Evolutionary conservation across 2,888 invertebrate species (phyloP).

Genomic region (Drosophila fungiperda): DNA sequence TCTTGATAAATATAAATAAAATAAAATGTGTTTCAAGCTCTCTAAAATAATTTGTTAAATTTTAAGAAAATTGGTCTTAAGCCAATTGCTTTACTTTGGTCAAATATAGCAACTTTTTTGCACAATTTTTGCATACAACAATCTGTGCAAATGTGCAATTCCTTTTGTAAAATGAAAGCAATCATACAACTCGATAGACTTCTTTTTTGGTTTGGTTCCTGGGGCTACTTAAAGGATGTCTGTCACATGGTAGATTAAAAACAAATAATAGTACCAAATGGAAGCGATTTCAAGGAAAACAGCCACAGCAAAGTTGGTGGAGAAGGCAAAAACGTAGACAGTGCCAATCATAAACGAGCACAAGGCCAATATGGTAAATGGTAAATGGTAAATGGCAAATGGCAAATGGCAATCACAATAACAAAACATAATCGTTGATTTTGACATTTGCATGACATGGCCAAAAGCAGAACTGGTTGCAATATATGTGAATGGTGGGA

Average conservation of each 20-base stretch:
- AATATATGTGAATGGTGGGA: conserved; percentile 24
- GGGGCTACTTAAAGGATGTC: conserved; percentile 34
- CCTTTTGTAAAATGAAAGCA: conserved; percentile 10
- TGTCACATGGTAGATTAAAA: conserved; percentile 67
- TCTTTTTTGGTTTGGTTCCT: conserved; percentile 1
- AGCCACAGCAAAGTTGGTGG: neutral
- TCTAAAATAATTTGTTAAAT: neutral
- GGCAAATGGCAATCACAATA: conserved; percentile 26
- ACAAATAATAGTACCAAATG: conserved; percentile 58
- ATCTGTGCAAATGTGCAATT: conserved; percentile 28
- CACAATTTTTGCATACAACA: conserved; percentile 9
- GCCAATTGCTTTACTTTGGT: neutral
- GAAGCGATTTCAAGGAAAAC: conserved; percentile 49
- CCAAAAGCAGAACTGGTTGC: conserved; percentile 33
- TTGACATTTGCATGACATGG: conserved; percentile 58
- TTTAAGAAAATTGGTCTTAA: neutral
- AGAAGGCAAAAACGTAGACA: conserved; percentile 1
- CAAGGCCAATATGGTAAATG: conserved; percentile 51
- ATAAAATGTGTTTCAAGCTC: neutral
- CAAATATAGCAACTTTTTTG: neutral
- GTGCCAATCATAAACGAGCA: conserved; percentile 57
- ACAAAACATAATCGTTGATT: conserved; percentile 33
- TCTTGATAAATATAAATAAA: neutral
- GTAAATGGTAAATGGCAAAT: conserved; percentile 32
- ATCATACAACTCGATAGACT: conserved; percentile 14